Percentiles rank a stretch among this genome's conserved stretches.
phyloP scores from a whole-genome alignment of 2,888 invertebrate genomes.

The Synergus itoensis region DNA sequence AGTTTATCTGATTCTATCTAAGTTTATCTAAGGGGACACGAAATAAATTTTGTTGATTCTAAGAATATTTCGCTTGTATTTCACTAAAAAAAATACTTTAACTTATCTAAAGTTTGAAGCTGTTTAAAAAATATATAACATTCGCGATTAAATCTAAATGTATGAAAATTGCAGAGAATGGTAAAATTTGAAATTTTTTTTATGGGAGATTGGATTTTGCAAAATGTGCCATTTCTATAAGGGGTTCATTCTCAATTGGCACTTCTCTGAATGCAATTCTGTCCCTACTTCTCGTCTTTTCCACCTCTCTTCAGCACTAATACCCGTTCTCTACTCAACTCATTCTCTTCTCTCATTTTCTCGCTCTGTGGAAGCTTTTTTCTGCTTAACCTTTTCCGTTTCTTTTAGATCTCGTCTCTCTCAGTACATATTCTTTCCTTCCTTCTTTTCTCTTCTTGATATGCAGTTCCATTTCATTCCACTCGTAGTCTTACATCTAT shows the following conservation, averaged over 20 bases:
- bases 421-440: slow-evolving; percentile 10
- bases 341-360: slow-evolving; percentile 37
- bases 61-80: too few species aligned
- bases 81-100: too few species aligned
- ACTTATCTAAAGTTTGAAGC: neutral
- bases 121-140: too few species aligned
- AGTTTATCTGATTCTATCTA: too few species aligned
- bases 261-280: slow-evolving; percentile 33
- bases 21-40: too few species aligned
- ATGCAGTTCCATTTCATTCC: slow-evolving; percentile 28
- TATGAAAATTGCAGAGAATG: neutral
- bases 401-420: slow-evolving; percentile 44
- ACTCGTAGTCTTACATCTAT: slow-evolving; percentile 8
- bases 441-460: slow-evolving; percentile 4
- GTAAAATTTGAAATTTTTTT: neutral
- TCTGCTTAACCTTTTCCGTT: slow-evolving; percentile 20
- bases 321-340: slow-evolving; percentile 49
- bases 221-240: neutral
- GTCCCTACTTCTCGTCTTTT: slow-evolving; percentile 48
- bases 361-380: slow-evolving; percentile 38
- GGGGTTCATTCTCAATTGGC: slow-evolving; percentile 19
- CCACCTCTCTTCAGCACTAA: slow-evolving; percentile 50
- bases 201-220: neutral
- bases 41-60: too few species aligned
- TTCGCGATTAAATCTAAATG: neutral